Conservation (phyloP, 2,888 invertebrate genomes). For the Drosophila vallismaia region DNA sequence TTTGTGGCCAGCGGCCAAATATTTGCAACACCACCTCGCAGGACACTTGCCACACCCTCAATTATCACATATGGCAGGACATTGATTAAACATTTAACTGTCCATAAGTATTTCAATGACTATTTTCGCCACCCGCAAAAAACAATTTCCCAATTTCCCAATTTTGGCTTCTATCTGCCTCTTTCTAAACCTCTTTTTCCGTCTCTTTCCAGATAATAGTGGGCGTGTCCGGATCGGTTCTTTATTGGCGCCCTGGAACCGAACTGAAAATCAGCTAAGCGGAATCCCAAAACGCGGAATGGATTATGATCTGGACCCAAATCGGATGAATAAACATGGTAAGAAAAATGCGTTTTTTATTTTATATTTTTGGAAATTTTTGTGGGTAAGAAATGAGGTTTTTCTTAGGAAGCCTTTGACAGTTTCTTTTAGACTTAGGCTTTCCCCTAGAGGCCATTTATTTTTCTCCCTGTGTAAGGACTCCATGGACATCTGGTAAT, state of each 20-base stretch:
- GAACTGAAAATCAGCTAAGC: slow-evolving; percentile 10
- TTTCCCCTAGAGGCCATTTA: neutral
- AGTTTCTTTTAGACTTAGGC: no score
- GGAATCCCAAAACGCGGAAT: slow-evolving; percentile 2
- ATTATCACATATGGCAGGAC: slow-evolving; percentile 42
- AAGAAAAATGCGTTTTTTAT: neutral
- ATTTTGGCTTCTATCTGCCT: neutral
- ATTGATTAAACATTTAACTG: slow-evolving; percentile 47
- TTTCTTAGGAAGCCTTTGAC: neutral
- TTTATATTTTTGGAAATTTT: neutral
- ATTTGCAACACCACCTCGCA: slow-evolving; percentile 8
- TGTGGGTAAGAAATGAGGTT: neutral
- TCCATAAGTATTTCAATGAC: slow-evolving; percentile 41
- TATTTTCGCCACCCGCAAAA: slow-evolving; percentile 24
- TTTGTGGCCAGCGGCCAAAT: slow-evolving; percentile 39
- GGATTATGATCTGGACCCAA: neutral
- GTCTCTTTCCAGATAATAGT: slow-evolving; percentile 9
- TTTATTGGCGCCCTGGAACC: slow-evolving; percentile 10
- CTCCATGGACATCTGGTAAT: slow-evolving; percentile 36
- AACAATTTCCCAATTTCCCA: slow-evolving; percentile 27
- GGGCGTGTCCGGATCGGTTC: slow-evolving; percentile 10
- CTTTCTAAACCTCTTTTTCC: neutral
- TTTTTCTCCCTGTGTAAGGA: slow-evolving; percentile 12
- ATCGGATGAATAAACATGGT: neutral
- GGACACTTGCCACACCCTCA: slow-evolving; percentile 20